A percentile compares a stretch with the other conserved stretches of the same genome.
Conservation (phyloP, 2,888 invertebrate genomes). For the Andrena flavipes region DNA sequence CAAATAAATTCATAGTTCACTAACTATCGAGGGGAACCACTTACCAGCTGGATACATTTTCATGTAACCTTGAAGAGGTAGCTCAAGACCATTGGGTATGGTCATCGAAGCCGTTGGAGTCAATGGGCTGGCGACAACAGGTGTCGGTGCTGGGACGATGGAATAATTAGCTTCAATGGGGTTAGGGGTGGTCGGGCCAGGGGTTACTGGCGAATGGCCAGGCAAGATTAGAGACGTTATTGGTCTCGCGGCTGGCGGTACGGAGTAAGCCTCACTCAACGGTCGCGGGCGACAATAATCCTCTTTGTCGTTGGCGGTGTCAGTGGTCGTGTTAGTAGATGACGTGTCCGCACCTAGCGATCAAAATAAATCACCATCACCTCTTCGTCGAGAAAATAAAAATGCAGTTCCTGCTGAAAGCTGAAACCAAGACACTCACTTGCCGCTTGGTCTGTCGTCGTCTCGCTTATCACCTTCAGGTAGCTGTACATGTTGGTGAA, state of each 20-base stretch:
- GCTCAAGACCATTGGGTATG: conserved; percentile 73
- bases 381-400: not conserved
- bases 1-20: too few relatives aligned
- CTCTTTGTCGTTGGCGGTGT: conserved; percentile 76
- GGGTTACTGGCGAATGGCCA: conserved; percentile 70
- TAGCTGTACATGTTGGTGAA: conserved; percentile 95
- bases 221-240: conserved; percentile 71
- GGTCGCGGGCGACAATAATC: conserved; percentile 85
- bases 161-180: conserved; percentile 78
- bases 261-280: conserved; percentile 85
- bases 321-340: conserved; percentile 47
- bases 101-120: conserved; percentile 62
- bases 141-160: conserved; percentile 77
- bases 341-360: conserved; percentile 49
- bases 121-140: conserved; percentile 64
- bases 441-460: conserved; percentile 70
- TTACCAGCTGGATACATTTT: conserved; percentile 85
- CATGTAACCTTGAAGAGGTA: conserved; percentile 84
- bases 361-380: not conserved
- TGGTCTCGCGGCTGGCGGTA: conserved; percentile 85
- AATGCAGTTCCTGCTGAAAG: not conserved
- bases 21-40: not conserved
- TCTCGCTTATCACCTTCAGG: conserved; percentile 91
- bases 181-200: conserved; percentile 60
- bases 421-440: conserved; percentile 43